Base-by-base conservation (phyloP, 2,888 invertebrate genomes). In the Drosophila paracracens region DNA sequence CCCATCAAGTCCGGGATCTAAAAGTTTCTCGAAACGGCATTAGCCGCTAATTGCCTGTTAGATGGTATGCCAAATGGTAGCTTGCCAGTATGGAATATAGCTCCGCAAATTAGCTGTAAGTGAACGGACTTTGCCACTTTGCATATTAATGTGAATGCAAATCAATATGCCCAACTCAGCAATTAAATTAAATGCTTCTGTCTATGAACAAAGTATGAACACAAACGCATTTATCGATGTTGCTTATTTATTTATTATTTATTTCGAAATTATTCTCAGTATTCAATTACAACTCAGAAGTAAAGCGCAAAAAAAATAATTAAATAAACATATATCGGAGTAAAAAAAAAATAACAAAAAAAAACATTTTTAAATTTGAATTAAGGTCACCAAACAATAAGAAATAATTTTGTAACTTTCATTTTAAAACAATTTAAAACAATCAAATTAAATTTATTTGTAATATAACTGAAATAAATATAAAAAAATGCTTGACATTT, bases 21-120 rank as follows among this genome's bases (percentile, higher is more conserved):
- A 56, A 71, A 72, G 66, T 59, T 72, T 67, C 25, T 74, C 60
- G 35, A 74, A 78, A 74, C 80, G 48, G 66, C 75, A 75, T 78
- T 79, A 76, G 72, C 46, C 68, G 76, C 82, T 88, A 86, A 86
- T 86, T 86, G 74, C 83, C 74, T 78, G 81, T 76, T 79, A 63
- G 76, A 72, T 72, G 73, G 38, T 52, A 31, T 57, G 70, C 67
- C 71, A 74, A 82, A 80, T 79, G 70, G 67, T 62, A 52, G 70
- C 65, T 67, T 56, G 52, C 16, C 27, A 16, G 66, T 65, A 57
- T 65, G 48, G 66, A 51, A 70, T 74, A 67, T 70, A 31, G 66
- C 46, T 46, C 38, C 61, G 66, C 75, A 70, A 76, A 66, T 68
- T 53, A 71, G 61, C 65, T 53, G 65, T 68, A 61, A 76, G 48